phyloP scores from a whole-genome alignment of 92 coral and sea anemone species.

The Isaurus tuberculatus region DNA sequence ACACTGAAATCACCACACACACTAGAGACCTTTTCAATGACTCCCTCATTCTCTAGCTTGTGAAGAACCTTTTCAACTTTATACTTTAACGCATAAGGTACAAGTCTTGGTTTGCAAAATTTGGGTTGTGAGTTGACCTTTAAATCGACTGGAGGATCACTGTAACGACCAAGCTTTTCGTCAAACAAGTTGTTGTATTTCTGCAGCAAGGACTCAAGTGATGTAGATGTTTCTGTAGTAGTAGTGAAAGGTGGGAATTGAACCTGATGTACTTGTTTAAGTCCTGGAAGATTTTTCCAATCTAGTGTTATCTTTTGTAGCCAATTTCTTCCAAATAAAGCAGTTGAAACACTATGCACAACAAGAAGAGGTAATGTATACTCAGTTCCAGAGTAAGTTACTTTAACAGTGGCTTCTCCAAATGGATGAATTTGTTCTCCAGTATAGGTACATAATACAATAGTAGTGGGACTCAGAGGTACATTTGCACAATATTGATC shows the following conservation, averaged over 20 bases:
- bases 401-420: slow-evolving; percentile 41
- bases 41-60: slow-evolving; percentile 60
- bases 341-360: slow-evolving; percentile 43
- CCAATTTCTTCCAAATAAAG: slow-evolving; percentile 61
- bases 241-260: no score
- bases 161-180: slow-evolving; percentile 45
- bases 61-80: slow-evolving; percentile 52
- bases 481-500: slow-evolving; percentile 40
- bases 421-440: slow-evolving; percentile 53
- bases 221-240: background rate
- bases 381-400: slow-evolving; percentile 21
- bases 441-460: slow-evolving; percentile 55
- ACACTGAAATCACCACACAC: slow-evolving; percentile 40
- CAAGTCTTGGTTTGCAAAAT: slow-evolving; percentile 46
- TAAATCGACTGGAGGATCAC: slow-evolving; percentile 24
- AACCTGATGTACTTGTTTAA: background rate
- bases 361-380: slow-evolving; percentile 35
- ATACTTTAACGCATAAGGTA: slow-evolving; percentile 42
- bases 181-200: background rate
- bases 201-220: background rate
- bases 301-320: slow-evolving; percentile 28
- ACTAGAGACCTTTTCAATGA: slow-evolving; percentile 33
- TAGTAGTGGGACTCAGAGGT: slow-evolving; percentile 43
- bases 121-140: slow-evolving; percentile 36
- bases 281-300: slow-evolving; percentile 10